phyloP scores from a whole-genome alignment of 2,797 vertebrate genomes.

The Phoeniculus purpureus region DNA sequence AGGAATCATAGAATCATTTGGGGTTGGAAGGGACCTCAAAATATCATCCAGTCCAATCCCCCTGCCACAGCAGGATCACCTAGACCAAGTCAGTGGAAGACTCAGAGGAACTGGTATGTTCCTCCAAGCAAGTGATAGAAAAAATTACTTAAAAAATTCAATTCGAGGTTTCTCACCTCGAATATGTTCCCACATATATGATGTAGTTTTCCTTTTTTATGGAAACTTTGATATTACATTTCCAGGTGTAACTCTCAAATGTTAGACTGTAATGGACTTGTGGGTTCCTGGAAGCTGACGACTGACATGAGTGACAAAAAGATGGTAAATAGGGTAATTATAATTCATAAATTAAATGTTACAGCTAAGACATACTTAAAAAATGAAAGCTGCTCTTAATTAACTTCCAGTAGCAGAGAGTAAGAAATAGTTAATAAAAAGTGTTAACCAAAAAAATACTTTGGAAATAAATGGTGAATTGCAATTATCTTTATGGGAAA shows the following conservation, averaged over 20 bases:
- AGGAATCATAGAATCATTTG: neutral
- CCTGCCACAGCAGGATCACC: too few relatives aligned
- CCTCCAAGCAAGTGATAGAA: neutral
- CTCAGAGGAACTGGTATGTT: neutral
- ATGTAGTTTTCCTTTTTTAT: neutral
- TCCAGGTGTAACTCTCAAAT: neutral
- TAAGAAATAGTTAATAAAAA: neutral
- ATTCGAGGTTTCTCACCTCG: neutral
- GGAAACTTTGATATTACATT: neutral
- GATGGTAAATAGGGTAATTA: constrained; percentile 31
- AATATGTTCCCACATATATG: neutral
- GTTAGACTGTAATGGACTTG: neutral
- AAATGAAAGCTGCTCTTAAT: constrained; percentile 6
- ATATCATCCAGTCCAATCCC: too few relatives aligned
- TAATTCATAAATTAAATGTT: constrained; percentile 14
- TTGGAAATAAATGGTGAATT: neutral
- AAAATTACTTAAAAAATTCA: neutral
- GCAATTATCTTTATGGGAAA: constrained; percentile 26
- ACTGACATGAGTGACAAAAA: neutral
- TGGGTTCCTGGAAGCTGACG: neutral
- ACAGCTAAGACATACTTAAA: constrained; percentile 7
- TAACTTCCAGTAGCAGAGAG: constrained; percentile 34
- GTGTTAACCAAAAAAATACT: neutral
- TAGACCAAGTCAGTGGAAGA: neutral
- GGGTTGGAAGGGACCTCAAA: too few relatives aligned